Base-by-base conservation (phyloP, 2,888 invertebrate genomes). In the Listrodromus nycthemerus region DNA sequence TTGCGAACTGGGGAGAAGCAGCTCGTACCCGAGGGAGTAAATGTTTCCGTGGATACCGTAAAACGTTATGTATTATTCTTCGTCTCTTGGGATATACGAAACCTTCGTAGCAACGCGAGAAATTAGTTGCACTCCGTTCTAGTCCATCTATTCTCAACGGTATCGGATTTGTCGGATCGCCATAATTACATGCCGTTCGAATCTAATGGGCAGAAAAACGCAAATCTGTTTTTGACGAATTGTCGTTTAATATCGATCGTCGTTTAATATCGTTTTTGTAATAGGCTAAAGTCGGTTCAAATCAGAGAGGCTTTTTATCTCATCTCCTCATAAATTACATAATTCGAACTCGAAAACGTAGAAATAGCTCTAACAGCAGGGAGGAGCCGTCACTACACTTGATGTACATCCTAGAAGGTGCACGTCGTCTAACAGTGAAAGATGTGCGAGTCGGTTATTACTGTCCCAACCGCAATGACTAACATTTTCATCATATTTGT, bases 161-260 rank as follows among this genome's bases (percentile, higher is more conserved):
- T n/a, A 1, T 1, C 8, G 13, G n/a, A 5, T 61, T 30, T 27
- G 27, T 27, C 58, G 27, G 13, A 58, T 45, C 16, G n/a, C 48
- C 6, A 45, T 69, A 45, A 37, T 48, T 48, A 24, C 61, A 61
- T n/a, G 21, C 24, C 24, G 24, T 21, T 8, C 7, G 45, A 63
- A 52, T 33, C 33, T 37, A 8, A 52, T 41, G 52, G 27, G 33
- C 63, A 24, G 48, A 65, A 37, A 37, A 65, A 70, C 2, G 3
- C 27, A 24, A 52, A 52, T 27, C 65, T 71, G 37, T 19, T 70
- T 16, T 30, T 19, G 41, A 70, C 50, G 63, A 50, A 63, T 52
- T 65, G 16, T 71, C 27, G 33, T 13, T 37, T 50, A 65, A 65
- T 16, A 30, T 27, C 63, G 65, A 78, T 50, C n/a, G 16, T 71